These are phyloP conservation scores for Aleiodes leptofemur DNA, from an alignment of 2,888 invertebrate species.

Conservation along the genomic window DNA sequence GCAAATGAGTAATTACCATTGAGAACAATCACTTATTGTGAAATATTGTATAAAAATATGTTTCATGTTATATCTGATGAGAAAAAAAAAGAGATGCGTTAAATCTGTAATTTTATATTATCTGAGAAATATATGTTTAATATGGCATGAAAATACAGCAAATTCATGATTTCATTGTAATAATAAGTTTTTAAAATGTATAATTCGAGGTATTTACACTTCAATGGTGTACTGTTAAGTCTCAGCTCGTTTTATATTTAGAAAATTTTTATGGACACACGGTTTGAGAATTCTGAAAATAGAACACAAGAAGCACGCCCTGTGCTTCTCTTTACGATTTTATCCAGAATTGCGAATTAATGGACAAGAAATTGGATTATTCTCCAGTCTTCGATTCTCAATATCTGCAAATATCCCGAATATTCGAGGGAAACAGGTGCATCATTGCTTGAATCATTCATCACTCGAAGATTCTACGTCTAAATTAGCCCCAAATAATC, in stretches of 20 bases:
- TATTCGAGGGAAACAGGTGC: neutral
- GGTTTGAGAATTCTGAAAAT: neutral
- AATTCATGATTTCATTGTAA: conserved; percentile 25
- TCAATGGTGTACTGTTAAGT: neutral
- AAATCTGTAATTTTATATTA: conserved; percentile 35
- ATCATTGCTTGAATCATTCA: conserved; percentile 12
- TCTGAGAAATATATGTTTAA: conserved; percentile 67
- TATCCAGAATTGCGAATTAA: neutral
- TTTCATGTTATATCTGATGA: conserved; percentile 71
- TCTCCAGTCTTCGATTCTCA: neutral
- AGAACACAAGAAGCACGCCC: neutral
- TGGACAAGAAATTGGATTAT: neutral
- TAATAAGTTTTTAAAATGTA: neutral
- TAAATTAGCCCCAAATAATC: no score
- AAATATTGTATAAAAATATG: conserved; percentile 72
- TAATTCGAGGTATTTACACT: neutral
- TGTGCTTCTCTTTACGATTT: neutral
- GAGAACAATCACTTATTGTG: conserved; percentile 60
- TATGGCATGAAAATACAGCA: conserved; percentile 23
- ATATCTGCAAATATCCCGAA: neutral
- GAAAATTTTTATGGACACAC: neutral
- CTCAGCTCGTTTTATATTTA: conserved; percentile 13
- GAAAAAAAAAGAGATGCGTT: conserved; percentile 20
- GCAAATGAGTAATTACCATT: conserved; percentile 38
- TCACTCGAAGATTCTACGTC: neutral